These are phyloP conservation scores for Dicyrtoma fusca DNA, from an alignment of 2,888 invertebrate genomes.

Conservation along the genomic window DNA sequence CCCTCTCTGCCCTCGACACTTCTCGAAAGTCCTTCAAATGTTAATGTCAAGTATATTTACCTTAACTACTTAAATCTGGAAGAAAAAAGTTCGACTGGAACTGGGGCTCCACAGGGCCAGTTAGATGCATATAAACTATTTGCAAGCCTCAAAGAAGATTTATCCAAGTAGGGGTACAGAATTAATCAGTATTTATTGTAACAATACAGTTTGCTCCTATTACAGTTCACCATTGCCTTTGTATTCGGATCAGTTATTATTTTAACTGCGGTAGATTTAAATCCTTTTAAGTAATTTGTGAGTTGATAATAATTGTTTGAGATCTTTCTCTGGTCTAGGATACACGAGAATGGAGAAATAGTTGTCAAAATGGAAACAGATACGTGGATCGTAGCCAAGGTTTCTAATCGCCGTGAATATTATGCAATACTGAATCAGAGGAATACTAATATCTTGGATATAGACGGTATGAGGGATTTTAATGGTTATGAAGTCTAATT, in stretches of 20 bases:
- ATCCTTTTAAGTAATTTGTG: no score
- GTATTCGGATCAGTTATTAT: no score
- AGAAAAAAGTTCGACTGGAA: slow-evolving; percentile 76
- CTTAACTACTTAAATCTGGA: slow-evolving; percentile 91
- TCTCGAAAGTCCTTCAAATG: slow-evolving; percentile 5
- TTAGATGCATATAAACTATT: slow-evolving; percentile 75
- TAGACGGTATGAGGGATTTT: slow-evolving; percentile 82
- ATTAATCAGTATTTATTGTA: no score
- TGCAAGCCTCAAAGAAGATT: slow-evolving; percentile 77
- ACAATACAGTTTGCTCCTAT: no score
- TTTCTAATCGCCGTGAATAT: slow-evolving; percentile 87
- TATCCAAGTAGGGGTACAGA: slow-evolving; percentile 69
- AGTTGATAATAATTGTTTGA: no score
- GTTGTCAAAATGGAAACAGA: slow-evolving; percentile 86
- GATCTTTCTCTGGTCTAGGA: no score
- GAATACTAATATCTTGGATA: slow-evolving; percentile 86
- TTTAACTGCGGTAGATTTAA: no score
- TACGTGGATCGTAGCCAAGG: slow-evolving; percentile 92
- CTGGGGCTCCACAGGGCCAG: slow-evolving; percentile 65
- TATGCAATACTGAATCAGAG: slow-evolving; percentile 90
- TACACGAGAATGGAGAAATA: slow-evolving; percentile 73
- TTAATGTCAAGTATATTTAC: slow-evolving; percentile 66
- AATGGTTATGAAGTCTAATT: no score
- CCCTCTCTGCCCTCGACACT: slow-evolving; percentile 7
- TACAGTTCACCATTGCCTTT: no score